A percentile compares a stretch with the other conserved stretches of the same genome.
Conservation (phyloP, 2,113 vertebrate species). For the Cynocephalus volans region DNA sequence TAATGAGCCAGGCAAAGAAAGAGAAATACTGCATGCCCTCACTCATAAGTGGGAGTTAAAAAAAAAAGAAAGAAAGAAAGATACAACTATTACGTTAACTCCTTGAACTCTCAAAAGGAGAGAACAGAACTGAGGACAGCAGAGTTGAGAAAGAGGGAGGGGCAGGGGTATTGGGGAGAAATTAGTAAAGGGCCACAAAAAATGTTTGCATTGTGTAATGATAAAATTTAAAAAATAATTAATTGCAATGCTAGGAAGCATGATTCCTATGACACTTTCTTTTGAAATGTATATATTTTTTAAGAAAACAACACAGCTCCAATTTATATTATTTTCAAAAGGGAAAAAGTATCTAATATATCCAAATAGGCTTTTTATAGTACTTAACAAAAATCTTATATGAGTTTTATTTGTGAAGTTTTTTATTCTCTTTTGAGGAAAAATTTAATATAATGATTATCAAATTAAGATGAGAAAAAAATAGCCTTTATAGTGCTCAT, state of each 20-base stretch:
- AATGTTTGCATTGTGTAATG: too few relatives aligned
- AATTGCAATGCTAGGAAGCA: background rate
- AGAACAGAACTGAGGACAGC: too few relatives aligned
- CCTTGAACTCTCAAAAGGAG: too few relatives aligned
- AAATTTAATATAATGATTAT: constrained; percentile 84
- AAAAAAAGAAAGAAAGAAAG: too few relatives aligned
- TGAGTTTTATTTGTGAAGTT: constrained; percentile 35
- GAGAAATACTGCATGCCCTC: too few relatives aligned
- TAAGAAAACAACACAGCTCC: constrained; percentile 71
- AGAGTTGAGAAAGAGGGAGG: too few relatives aligned
- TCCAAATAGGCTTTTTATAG: constrained; percentile 64
- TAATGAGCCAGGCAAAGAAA: too few relatives aligned
- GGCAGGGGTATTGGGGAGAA: too few relatives aligned
- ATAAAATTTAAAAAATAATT: background rate
- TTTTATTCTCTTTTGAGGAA: constrained; percentile 74
- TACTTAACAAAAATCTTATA: constrained; percentile 67
- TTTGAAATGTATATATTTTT: constrained; percentile 27
- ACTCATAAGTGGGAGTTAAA: too few relatives aligned
- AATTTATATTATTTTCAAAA: constrained; percentile 31
- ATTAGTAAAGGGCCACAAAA: too few relatives aligned
- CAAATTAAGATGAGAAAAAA: constrained; percentile 83
- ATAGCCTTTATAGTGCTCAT: constrained; percentile 88
- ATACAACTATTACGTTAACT: too few relatives aligned
- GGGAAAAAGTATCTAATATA: background rate
- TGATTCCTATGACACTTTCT: constrained; percentile 71